These are phyloP conservation scores for Kryphioiulus occultus DNA, from an alignment of 2,888 invertebrate genomes.

Conservation along the genomic window DNA sequence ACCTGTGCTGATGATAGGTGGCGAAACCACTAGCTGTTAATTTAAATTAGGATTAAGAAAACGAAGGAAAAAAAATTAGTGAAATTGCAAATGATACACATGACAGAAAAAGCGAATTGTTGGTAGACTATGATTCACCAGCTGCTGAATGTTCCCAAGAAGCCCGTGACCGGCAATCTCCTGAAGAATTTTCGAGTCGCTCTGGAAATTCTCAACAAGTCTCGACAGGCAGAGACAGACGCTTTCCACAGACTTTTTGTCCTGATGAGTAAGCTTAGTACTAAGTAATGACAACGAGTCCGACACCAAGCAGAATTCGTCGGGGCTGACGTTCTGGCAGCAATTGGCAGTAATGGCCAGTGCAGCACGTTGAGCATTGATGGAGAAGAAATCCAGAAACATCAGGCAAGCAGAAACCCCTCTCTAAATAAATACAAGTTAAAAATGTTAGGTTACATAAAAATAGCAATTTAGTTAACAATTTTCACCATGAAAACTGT, in stretches of 20 bases:
- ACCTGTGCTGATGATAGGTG: slow-evolving; percentile 91
- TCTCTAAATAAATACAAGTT: slow-evolving; percentile 69
- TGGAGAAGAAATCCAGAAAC: slow-evolving; percentile 98
- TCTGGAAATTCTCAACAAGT: slow-evolving; percentile 94
- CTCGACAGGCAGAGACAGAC: slow-evolving; percentile 96
- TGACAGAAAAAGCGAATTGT: background rate
- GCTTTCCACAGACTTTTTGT: slow-evolving; percentile 97
- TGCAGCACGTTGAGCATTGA: slow-evolving; percentile 96
- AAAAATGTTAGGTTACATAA: background rate
- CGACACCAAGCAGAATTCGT: slow-evolving; percentile 92
- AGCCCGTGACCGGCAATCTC: slow-evolving; percentile 93
- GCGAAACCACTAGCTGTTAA: slow-evolving; percentile 83
- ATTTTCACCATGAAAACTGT: too few species aligned
- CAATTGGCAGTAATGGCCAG: slow-evolving; percentile 97
- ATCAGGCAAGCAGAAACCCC: slow-evolving; percentile 96
- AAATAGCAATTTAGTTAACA: background rate
- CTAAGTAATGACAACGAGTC: slow-evolving; percentile 88
- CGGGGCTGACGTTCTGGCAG: slow-evolving; percentile 89
- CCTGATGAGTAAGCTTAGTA: slow-evolving; percentile 70
- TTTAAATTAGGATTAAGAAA: background rate
- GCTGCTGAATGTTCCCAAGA: slow-evolving; percentile 89
- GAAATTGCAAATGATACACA: background rate
- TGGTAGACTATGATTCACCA: slow-evolving; percentile 67
- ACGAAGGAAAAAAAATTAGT: background rate
- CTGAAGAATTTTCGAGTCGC: slow-evolving; percentile 86